Percentiles rank a stretch among this genome's conserved stretches.
These are phyloP conservation scores for Nomada fabriciana DNA, from an alignment of 2,888 invertebrate species.

Conservation along the genomic window DNA sequence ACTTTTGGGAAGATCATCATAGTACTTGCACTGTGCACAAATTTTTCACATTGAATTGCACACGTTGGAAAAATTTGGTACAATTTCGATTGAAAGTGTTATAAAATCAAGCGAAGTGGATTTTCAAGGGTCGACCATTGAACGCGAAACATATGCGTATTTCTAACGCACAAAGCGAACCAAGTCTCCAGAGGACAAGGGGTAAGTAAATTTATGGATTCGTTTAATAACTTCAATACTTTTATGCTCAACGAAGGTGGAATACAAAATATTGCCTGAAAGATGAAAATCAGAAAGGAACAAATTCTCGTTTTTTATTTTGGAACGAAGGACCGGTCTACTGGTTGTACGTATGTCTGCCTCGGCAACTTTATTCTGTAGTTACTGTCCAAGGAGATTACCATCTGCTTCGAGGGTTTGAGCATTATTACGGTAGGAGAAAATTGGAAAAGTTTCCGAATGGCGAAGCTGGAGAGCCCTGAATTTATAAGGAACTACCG, in stretches of 20 bases:
- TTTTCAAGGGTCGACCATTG: no score
- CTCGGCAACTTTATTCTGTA: background rate
- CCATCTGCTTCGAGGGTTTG: background rate
- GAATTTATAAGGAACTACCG: background rate
- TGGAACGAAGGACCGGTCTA: background rate
- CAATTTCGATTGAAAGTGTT: no score
- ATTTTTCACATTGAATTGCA: no score
- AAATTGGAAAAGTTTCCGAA: conserved; percentile 24
- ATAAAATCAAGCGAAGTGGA: no score
- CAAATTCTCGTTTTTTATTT: background rate
- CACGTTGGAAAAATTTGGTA: no score
- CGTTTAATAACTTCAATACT: background rate
- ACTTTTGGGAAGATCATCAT: no score
- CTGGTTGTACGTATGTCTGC: background rate
- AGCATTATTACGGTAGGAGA: conserved; percentile 2
- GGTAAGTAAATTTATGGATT: background rate
- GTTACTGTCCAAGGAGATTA: background rate
- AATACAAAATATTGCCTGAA: background rate
- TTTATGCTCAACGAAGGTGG: background rate
- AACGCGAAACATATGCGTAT: background rate
- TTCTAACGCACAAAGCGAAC: background rate
- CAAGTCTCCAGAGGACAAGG: no score
- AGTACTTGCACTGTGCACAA: no score
- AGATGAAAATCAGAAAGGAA: background rate
- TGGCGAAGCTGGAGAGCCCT: background rate